Evolutionary conservation across 2,113 vertebrate species (phyloP).

Genomic region (Gambusia affinis): DNA sequence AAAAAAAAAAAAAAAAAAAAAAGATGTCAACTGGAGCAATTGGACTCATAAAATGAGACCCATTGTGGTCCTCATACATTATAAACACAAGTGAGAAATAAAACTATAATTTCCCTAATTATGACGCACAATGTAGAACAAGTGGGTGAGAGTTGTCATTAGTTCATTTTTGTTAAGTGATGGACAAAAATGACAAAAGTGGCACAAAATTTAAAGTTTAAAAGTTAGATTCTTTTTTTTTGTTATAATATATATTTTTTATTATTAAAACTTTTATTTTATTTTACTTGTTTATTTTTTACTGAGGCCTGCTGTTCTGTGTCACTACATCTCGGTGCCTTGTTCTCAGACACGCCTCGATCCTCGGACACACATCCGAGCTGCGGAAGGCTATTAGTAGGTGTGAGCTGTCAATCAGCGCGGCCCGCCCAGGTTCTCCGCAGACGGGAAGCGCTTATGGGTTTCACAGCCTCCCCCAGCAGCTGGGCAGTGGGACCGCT

Average conservation of each 20-base stretch:
- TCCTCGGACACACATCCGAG: constrained; percentile 7
- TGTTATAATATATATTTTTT: no score
- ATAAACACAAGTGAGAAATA: neutral
- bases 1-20: neutral
- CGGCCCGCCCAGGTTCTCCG: constrained; percentile 45
- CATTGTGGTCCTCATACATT: neutral
- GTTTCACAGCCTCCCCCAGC: constrained; percentile 47
- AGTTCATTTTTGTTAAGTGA: neutral
- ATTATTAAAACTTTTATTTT: no score
- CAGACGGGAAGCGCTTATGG: constrained; percentile 51
- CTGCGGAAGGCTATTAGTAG: constrained; percentile 46
- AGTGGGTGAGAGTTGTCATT: neutral
- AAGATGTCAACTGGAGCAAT: neutral
- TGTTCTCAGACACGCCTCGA: constrained; percentile 28
- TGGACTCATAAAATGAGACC: neutral
- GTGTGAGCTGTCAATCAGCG: constrained; percentile 67
- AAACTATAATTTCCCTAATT: neutral
- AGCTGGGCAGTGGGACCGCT: constrained; percentile 49
- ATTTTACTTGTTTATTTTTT: neutral
- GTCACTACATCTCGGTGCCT: neutral
- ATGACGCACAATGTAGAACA: neutral
- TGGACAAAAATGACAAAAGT: neutral
- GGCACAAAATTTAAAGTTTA: neutral
- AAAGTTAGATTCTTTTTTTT: neutral
- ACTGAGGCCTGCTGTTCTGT: neutral